phyloP scores from a whole-genome alignment of 2,113 vertebrate genomes.

The Microcebus ravelobensis region DNA sequence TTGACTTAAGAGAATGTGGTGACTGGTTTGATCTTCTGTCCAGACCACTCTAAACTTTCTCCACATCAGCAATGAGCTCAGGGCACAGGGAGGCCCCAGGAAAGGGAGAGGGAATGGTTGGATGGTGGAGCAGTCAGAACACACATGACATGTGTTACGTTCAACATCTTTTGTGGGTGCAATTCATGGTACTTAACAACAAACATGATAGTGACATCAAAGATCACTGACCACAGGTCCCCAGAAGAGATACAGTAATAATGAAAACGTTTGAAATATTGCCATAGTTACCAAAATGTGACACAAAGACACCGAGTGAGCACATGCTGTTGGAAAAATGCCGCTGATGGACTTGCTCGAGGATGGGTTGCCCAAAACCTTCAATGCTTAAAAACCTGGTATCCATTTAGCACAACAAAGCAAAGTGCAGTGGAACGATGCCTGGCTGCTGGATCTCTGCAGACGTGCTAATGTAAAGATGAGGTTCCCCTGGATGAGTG shows the following conservation, averaged over 20 bases:
- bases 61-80: background rate
- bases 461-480: rapidly evolving
- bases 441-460: background rate
- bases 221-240: background rate
- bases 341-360: background rate
- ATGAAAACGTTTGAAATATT: background rate
- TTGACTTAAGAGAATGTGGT: background rate
- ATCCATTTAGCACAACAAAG: background rate
- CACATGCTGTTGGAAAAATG: background rate
- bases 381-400: background rate
- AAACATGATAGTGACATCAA: background rate
- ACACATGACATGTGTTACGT: background rate
- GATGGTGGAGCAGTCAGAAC: background rate
- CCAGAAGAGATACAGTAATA: background rate
- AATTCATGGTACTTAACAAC: background rate
- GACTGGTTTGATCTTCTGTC: background rate
- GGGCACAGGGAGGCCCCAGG: background rate
- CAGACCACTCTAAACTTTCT: too few species aligned
- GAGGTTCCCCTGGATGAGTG: rapidly evolving
- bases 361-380: background rate
- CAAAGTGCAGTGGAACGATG: background rate
- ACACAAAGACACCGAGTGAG: background rate
- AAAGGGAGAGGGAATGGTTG: background rate
- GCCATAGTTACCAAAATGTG: background rate
- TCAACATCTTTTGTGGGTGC: background rate